Evolutionary conservation across 2,113 vertebrate genomes (phyloP), one percentile per base, ranked within the genome.

Genomic region (Opisthocomus hoazin): DNA sequence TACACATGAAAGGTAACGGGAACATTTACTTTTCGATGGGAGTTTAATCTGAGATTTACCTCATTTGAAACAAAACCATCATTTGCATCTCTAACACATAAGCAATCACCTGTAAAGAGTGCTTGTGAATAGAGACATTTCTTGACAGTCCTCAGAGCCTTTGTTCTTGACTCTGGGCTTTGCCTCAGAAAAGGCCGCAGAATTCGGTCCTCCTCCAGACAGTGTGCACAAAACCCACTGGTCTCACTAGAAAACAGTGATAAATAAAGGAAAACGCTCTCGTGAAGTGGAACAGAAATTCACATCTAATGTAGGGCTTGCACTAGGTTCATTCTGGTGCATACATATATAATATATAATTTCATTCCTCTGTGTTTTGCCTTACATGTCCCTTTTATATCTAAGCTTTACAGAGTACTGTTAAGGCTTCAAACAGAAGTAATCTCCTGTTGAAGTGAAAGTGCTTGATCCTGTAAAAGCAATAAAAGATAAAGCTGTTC

Each of bases 11-110:
- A 95, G 94, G 93, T 96, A 91, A 94, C 65, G 57, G 45, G 81
- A 94, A 30, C 84, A 60, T 80, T 91, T 89, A 91, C 74, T 97
- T 89, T 95, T 93, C 57, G 48, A 94, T 94, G 81, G 81, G 89
- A 95, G 86, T 94, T 95, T 96, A 92, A 95, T 94, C 92, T 96
- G 89, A 95, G 89, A 94, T 95, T 95, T 92, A 92, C 89, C 92
- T 93, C 84, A 89, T 94, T 93, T 89, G 84, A 94, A 93, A 94
- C 93, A 95, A 97, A 94, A 70, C 64, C 10, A 1, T 74, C 70
- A 73, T 93, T 94, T 94, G 66, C 87, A 86, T 94, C 68, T 78
- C 68, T 90, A 94, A 92, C 56, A 70, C 83, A 78, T 84, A 81
- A 89, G 60, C 46, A 68, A 89, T 95, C 96, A 96, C 94, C 90